Base-by-base conservation (phyloP, 2,888 invertebrate species). In the Cynaeus angustus region DNA sequence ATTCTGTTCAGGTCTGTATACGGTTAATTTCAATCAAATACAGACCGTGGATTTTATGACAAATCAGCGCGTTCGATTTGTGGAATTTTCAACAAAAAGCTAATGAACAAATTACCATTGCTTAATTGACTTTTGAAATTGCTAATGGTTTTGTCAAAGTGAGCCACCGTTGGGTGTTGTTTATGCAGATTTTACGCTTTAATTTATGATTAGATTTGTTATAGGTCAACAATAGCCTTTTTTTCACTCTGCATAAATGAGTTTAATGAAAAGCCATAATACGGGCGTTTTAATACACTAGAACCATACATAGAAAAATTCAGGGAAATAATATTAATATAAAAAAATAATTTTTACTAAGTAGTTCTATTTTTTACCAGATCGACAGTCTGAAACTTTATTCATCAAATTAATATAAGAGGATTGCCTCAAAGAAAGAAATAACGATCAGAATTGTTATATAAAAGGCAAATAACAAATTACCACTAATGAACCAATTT, bases 1-100 rank as follows among this genome's bases (percentile, higher is more conserved):
- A 75, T 72, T 68, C 66, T 68, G 72, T 76, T 76, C 68, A 55
- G 52, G 46, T 28, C 67, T 46, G 21, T 43, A 71, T 52, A 65
- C 66, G 68, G 70, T 66, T 69, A 74, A 74, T 74, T 75, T 72
- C 48, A 71, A 70, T 75, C 72, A 70, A 74, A 74, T 38, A 21
- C 46, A 46, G 37, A 43, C 46, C 33, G 46, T 48, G 41, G 41
- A 26, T 21, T 43, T 55, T 55, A 55, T 46, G 46, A 46, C 46
- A 46, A 46, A 46, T 16, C 55, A 14, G 10, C 30, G n/a, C 38
- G 28, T 33, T 38, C 10, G 37, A 55, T 33, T 14, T 16, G 37
- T 12, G 26, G 8, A 52, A 33, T 55, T n/a, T 41, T 41, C 41
- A 13, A 41, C 41, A 41, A 41, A 41, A 41, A 41, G 41, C 12